These are phyloP conservation scores for Conistra vaccinii DNA, from an alignment of 2,888 invertebrate species.

Conservation along the genomic window DNA sequence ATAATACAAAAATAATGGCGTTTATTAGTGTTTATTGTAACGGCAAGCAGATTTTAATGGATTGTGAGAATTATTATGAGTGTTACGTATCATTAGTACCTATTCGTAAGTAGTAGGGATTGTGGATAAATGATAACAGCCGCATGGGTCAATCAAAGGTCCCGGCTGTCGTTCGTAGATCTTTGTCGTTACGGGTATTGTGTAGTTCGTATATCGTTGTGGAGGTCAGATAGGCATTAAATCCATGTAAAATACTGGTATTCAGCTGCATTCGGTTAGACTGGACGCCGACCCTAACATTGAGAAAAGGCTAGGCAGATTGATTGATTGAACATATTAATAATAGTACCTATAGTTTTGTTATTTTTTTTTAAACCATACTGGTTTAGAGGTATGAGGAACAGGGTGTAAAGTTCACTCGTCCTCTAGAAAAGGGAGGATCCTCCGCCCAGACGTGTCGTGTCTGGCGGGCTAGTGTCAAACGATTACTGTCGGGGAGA, in stretches of 20 bases:
- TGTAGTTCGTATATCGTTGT: no score
- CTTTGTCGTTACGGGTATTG: not conserved
- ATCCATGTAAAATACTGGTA: not conserved
- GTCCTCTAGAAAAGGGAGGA: no score
- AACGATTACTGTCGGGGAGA: no score
- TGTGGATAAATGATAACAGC: not conserved
- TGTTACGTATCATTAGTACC: not conserved
- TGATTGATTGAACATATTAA: not conserved
- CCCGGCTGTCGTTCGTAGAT: not conserved
- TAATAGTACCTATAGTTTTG: not conserved
- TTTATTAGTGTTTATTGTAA: constrained; percentile 1
- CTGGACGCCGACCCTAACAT: not conserved
- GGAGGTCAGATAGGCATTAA: not conserved
- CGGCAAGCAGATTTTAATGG: not conserved
- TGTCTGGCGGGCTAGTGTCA: no score
- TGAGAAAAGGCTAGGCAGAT: not conserved
- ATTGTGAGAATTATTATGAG: not conserved
- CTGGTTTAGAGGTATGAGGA: no score
- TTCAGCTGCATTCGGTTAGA: not conserved
- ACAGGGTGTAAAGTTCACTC: no score
- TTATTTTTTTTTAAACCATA: not conserved
- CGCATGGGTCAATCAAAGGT: not conserved
- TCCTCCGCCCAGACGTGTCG: no score
- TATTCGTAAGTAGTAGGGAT: not conserved
- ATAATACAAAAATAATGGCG: constrained; percentile 11